A percentile compares a stretch with the other conserved stretches of the same genome.
Conservation (phyloP, 2,113 vertebrate species). For the Paramormyrops kingsleyae region DNA sequence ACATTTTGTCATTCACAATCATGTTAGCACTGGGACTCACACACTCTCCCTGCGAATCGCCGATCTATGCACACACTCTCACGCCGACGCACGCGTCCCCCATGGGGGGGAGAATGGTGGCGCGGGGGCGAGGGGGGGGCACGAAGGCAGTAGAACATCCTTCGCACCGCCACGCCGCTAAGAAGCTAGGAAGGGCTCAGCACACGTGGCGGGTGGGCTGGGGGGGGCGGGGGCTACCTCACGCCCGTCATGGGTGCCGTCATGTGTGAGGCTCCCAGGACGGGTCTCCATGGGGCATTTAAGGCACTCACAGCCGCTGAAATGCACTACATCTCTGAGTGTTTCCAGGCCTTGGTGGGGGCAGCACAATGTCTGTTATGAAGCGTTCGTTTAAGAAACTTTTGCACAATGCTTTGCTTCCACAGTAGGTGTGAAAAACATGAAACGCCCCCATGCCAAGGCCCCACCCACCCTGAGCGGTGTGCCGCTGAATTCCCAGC, state of each 20-base stretch:
- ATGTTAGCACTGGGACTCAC: constrained; percentile 65
- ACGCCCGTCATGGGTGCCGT: neutral
- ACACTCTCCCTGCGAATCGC: constrained; percentile 49
- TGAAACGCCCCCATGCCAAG: neutral
- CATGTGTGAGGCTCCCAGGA: neutral
- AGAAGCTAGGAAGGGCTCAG: neutral
- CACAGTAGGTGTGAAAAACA: constrained; percentile 10
- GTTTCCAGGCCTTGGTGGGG: neutral
- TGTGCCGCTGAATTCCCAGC: neutral
- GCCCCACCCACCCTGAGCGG: neutral
- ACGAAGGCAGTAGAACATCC: neutral
- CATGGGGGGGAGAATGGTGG: neutral
- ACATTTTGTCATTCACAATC: constrained; percentile 76
- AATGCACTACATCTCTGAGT: neutral
- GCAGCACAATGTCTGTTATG: constrained; percentile 18
- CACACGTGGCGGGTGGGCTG: neutral
- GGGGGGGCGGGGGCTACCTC: neutral
- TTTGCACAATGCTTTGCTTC: constrained; percentile 1
- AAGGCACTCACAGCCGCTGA: neutral
- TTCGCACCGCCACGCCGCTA: neutral
- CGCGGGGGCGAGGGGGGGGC: neutral
- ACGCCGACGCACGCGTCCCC: constrained; percentile 20
- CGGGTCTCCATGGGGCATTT: neutral
- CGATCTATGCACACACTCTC: constrained; percentile 48
- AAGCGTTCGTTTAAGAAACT: constrained; percentile 48